Percentiles rank a stretch among this genome's conserved stretches.
phyloP scores from a whole-genome alignment of 2,797 vertebrate genomes.

The Triplophysa yarkandensis region DNA sequence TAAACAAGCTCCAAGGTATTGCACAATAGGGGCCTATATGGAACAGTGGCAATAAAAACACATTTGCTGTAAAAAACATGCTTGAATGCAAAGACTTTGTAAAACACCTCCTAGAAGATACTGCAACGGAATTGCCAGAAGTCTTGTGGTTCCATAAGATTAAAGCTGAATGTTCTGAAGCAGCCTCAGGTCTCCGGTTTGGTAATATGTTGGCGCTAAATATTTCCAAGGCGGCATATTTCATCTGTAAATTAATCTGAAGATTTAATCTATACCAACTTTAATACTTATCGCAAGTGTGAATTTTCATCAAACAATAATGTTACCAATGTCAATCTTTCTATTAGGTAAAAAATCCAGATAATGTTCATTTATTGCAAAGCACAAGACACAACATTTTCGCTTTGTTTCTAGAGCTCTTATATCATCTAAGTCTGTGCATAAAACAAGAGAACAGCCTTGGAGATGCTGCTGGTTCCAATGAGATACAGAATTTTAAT shows the following conservation, averaged over 20 bases:
- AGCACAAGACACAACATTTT: background rate
- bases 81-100: background rate
- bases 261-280: background rate
- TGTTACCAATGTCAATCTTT: background rate
- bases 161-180: background rate
- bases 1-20: background rate
- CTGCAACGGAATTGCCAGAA: slow-evolving; percentile 4
- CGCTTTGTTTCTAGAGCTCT: background rate
- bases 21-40: background rate
- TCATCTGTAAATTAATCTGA: background rate
- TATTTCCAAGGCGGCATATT: background rate
- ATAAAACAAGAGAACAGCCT: slow-evolving; percentile 1
- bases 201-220: background rate
- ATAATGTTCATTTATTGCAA: slow-evolving; percentile 4
- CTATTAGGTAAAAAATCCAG: slow-evolving; percentile 4
- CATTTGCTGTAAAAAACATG: background rate
- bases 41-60: background rate
- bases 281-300: background rate
- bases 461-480: background rate
- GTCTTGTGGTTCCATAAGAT: background rate
- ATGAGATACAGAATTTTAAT: slow-evolving; percentile 29
- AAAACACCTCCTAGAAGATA: background rate
- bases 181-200: background rate
- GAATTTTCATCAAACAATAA: background rate
- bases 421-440: slow-evolving; percentile 9